These are phyloP conservation scores for Clarias gariepinus DNA, from an alignment of 2,113 vertebrate species.

Conservation along the genomic window DNA sequence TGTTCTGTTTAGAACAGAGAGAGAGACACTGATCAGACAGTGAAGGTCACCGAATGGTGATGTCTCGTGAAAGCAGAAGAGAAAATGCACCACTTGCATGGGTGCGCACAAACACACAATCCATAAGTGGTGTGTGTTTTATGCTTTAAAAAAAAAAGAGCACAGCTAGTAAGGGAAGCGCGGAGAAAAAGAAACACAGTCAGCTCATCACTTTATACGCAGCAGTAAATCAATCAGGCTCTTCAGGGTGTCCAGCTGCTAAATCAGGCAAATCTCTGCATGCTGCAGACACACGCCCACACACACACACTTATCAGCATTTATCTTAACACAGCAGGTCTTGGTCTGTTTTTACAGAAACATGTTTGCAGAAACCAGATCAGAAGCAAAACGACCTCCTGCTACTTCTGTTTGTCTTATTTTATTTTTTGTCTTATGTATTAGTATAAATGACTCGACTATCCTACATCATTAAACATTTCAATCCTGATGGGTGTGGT, in stretches of 20 bases:
- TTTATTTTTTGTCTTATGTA: no score
- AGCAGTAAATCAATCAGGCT: background rate
- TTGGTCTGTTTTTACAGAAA: slow-evolving; percentile 1
- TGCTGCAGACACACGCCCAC: background rate
- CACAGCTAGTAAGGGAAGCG: background rate
- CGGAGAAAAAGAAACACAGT: background rate
- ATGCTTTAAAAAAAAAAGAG: background rate
- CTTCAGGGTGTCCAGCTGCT: background rate
- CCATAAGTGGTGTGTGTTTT: no score
- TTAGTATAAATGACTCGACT: background rate
- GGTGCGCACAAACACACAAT: background rate
- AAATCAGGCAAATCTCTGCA: background rate
- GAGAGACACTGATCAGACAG: background rate
- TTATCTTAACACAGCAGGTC: background rate
- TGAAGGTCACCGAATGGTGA: background rate
- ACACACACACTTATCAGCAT: slow-evolving; percentile 22
- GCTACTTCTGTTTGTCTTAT: no score
- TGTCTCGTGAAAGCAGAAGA: background rate
- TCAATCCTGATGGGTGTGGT: background rate
- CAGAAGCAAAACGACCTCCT: background rate
- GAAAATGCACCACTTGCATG: background rate
- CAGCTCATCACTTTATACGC: slow-evolving; percentile 7
- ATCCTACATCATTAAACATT: background rate
- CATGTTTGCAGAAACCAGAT: slow-evolving; percentile 7
- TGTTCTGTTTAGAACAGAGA: no score